Base-by-base conservation (phyloP, 2,797 vertebrate species). In the Buceros bicornis region DNA sequence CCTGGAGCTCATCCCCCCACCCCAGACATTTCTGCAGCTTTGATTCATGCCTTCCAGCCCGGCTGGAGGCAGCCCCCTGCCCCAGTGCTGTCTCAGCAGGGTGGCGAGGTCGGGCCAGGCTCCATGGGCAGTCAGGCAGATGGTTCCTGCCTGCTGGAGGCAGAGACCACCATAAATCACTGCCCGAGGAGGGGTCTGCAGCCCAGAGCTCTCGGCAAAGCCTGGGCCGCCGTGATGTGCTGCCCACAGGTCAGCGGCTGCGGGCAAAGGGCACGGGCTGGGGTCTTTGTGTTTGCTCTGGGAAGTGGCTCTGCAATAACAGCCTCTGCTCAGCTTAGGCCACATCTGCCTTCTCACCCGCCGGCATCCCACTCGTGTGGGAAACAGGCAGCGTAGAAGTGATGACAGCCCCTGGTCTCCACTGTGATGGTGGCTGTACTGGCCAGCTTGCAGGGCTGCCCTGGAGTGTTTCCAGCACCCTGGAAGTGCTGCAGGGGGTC, bases 371-470 rank as follows among this genome's bases (percentile, higher is more conserved):
- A 3, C 37, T 42, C 2, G 6, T 28, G 11, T 1, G 10, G 50
- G 54, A 16, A 10, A 1, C 3, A 3, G 78, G 53, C 53, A 3
- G 58, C 6, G 0, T 0, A 12, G n/a, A 24, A 6, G 19, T 1
- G 58, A 5, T 8, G 60, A 66, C 77, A 62, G 69, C 72, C 74
- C 74, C 14, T 3, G 8, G 8, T 4, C 10, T 7, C 40, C 40
- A 3, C 33, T 58, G 40, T 11, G 0, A 40, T 0, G 5, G 42
- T 2, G 31, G 16, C 0, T 0, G 37, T 5, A 4, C 15, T 69
- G 6, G 47, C 35, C 0, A 1, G 26, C 14, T 37, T 45, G 6
- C n/a, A 5, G 19, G 7, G 0, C 1, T 48, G 48, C 48, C 48
- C 12, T 20, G 48, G 22, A 22, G 45, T 45, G 45, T 15, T 45